Conservation (phyloP, 2,113 vertebrate genomes). For the Solenodon paradoxus region DNA sequence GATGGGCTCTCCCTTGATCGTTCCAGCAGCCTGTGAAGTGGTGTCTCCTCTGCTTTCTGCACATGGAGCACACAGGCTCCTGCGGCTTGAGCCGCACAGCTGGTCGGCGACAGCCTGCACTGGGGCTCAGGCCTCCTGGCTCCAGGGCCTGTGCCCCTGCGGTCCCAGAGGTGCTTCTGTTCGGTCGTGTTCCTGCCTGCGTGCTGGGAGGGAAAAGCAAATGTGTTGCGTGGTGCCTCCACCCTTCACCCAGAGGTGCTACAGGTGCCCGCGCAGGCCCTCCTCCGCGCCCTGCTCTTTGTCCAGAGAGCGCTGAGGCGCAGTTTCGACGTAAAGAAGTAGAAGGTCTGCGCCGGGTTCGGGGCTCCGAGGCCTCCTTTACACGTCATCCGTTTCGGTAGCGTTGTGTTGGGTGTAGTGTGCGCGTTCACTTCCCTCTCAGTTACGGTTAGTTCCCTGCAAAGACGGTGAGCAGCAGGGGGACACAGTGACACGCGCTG, state of each 20-base stretch:
- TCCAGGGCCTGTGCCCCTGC: not conserved
- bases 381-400: not conserved
- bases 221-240: conserved; percentile 26
- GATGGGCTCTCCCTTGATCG: not conserved
- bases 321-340: conserved; percentile 19
- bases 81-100: not conserved
- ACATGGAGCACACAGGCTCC: too few species aligned
- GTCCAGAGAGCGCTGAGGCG: not conserved
- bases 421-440: not conserved
- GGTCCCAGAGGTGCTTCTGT: conserved; percentile 18
- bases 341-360: not conserved
- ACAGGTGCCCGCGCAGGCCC: too few species aligned
- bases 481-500: not conserved
- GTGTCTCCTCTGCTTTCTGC: not conserved
- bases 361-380: not conserved
- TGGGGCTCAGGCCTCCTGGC: not conserved
- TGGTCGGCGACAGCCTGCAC: not conserved
- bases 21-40: not conserved
- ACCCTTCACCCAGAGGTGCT: conserved; percentile 35
- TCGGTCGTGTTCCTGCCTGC: not conserved
- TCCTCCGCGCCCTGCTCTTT: conserved; percentile 5
- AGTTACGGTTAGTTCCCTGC: not conserved
- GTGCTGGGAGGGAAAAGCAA: not conserved
- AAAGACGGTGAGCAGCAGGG: conserved; percentile 41
- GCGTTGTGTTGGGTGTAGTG: not conserved